Evolutionary conservation across 2,888 invertebrate species (phyloP).

Genomic region (Hanleya hanleyi): DNA sequence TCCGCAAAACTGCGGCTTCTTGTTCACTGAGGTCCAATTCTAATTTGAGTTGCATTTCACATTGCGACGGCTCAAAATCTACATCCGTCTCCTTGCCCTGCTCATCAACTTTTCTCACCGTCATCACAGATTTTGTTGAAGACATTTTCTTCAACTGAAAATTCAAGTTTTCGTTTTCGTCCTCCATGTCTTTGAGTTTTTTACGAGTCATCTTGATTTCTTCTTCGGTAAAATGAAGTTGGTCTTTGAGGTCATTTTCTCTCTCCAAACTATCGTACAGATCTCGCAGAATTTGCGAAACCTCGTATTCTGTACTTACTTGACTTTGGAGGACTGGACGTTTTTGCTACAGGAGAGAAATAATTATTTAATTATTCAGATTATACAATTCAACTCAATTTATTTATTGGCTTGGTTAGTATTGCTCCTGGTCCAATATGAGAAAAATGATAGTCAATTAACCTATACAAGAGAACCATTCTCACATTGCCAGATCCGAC

Average conservation of each 20-base stretch:
- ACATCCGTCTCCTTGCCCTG: constrained; percentile 22
- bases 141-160: constrained; percentile 95
- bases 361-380: too few relatives aligned
- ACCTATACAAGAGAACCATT: too few relatives aligned
- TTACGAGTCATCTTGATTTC: constrained; percentile 87
- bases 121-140: constrained; percentile 10
- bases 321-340: constrained; percentile 36
- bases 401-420: too few relatives aligned
- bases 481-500: too few relatives aligned
- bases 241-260: constrained; percentile 94
- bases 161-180: constrained; percentile 96
- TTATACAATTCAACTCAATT: too few relatives aligned
- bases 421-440: too few relatives aligned
- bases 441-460: too few relatives aligned
- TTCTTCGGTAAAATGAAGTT: constrained; percentile 92
- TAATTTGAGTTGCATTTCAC: constrained; percentile 83
- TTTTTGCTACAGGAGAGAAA: neutral
- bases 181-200: constrained; percentile 93
- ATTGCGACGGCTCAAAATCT: constrained; percentile 74
- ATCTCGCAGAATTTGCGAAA: constrained; percentile 84
- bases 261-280: constrained; percentile 93
- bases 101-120: constrained; percentile 28
- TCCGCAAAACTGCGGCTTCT: constrained; percentile 87
- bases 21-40: constrained; percentile 92
- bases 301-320: constrained; percentile 61